phyloP scores from a whole-genome alignment of 2,797 vertebrate species.

The Sebastes itinus region DNA sequence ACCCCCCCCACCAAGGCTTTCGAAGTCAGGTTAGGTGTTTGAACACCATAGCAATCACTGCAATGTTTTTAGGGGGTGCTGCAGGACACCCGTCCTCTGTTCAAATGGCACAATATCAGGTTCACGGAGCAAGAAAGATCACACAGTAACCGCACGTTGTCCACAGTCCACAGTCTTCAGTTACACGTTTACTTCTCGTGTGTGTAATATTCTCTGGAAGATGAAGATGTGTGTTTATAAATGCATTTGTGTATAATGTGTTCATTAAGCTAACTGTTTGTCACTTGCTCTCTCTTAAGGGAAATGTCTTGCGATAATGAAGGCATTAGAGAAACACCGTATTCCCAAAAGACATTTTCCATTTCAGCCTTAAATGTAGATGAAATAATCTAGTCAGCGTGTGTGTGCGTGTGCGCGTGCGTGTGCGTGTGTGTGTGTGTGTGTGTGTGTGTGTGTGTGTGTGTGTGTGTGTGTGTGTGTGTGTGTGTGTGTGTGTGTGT shows the following conservation, averaged over 20 bases:
- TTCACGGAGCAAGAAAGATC: neutral
- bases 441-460: constrained; percentile 51
- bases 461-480: constrained; percentile 49
- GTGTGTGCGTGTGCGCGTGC: constrained; percentile 39
- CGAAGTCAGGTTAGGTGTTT: neutral
- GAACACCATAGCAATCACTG: neutral
- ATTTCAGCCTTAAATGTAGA: constrained; percentile 50
- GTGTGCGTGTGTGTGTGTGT: constrained; percentile 43
- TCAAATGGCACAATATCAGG: neutral
- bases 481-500: constrained; percentile 36
- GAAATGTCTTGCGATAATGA: constrained; percentile 46
- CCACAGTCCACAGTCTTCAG: neutral
- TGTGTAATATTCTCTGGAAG: neutral
- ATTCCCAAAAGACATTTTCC: constrained; percentile 45
- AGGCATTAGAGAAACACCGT: constrained; percentile 27
- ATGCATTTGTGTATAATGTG: constrained; percentile 24
- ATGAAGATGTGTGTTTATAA: constrained; percentile 30
- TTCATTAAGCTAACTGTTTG: constrained; percentile 48
- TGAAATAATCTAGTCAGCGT: constrained; percentile 38
- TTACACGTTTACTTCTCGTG: neutral
- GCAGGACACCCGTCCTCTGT: neutral
- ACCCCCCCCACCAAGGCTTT: neutral
- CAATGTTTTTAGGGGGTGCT: neutral
- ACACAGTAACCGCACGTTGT: neutral
- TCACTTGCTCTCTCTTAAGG: constrained; percentile 22